Percentiles rank a stretch among this genome's conserved stretches.
phyloP scores from a whole-genome alignment of 2,888 invertebrate species.

The Hypomecis atomaria region DNA sequence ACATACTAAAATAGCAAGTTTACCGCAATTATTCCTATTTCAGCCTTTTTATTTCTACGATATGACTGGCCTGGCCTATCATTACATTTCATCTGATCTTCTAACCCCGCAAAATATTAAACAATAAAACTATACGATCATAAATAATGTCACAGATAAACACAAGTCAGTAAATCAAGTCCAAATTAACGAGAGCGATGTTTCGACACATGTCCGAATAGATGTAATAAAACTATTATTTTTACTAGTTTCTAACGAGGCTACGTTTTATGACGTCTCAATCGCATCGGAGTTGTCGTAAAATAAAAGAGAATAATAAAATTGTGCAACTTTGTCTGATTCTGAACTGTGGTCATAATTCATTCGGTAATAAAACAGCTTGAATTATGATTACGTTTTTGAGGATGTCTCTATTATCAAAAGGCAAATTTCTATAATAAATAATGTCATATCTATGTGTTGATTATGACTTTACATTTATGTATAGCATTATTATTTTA shows the following conservation, averaged over 20 bases:
- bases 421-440: background rate
- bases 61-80: too few species aligned
- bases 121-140: conserved; percentile 17
- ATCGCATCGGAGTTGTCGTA: conserved; percentile 53
- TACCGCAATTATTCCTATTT: too few species aligned
- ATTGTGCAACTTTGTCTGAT: conserved; percentile 48
- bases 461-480: too few species aligned
- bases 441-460: background rate
- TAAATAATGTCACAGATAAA: conserved; percentile 36
- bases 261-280: conserved; percentile 62
- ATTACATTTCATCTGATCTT: background rate
- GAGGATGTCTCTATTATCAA: conserved; percentile 11
- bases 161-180: conserved; percentile 43
- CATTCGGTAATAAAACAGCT: conserved; percentile 29
- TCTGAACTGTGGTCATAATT: conserved; percentile 29
- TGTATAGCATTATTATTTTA: too few species aligned
- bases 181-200: conserved; percentile 47
- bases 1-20: too few species aligned
- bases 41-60: too few species aligned
- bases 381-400: conserved; percentile 20
- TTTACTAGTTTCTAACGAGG: conserved; percentile 56
- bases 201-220: conserved; percentile 61
- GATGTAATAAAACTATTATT: conserved; percentile 61
- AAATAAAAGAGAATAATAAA: conserved; percentile 51
- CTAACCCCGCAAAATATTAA: conserved; percentile 5